Percentiles rank a stretch among this genome's conserved stretches.
Conservation (phyloP, 2,888 invertebrate genomes). For the Ametastegia equiseti region DNA sequence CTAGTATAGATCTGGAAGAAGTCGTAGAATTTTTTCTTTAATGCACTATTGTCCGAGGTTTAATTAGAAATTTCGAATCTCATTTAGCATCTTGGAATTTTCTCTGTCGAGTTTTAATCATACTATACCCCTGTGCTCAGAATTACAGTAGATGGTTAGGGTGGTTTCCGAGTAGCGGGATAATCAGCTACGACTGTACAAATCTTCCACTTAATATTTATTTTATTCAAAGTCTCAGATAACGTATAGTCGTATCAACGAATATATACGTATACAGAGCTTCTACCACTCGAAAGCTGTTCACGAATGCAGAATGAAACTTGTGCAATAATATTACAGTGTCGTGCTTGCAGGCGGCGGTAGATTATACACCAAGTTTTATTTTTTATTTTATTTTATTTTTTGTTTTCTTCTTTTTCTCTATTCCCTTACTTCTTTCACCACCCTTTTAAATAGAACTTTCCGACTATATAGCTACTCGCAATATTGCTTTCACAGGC, state of each 20-base stretch:
- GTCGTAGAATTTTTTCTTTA: no score
- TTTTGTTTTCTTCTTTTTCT: slow-evolving; percentile 9
- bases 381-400: not conserved
- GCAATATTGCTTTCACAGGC: not conserved
- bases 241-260: slow-evolving; percentile 23
- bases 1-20: no score
- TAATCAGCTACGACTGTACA: slow-evolving; percentile 21
- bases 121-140: no score
- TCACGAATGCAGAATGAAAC: slow-evolving; percentile 48
- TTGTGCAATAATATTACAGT: slow-evolving; percentile 27
- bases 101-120: no score
- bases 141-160: no score
- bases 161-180: not conserved
- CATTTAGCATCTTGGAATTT: no score
- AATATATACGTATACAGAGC: no score
- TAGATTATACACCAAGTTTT: not conserved
- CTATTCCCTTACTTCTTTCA: slow-evolving; percentile 53
- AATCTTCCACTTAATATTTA: slow-evolving; percentile 30
- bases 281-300: slow-evolving; percentile 50
- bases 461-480: not conserved
- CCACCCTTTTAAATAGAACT: not conserved
- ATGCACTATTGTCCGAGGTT: no score
- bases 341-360: slow-evolving; percentile 21
- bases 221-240: slow-evolving; percentile 37
- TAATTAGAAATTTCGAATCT: no score